phyloP scores from a whole-genome alignment of 1,140 invertebrate species.

The Drosophila albomicans region DNA sequence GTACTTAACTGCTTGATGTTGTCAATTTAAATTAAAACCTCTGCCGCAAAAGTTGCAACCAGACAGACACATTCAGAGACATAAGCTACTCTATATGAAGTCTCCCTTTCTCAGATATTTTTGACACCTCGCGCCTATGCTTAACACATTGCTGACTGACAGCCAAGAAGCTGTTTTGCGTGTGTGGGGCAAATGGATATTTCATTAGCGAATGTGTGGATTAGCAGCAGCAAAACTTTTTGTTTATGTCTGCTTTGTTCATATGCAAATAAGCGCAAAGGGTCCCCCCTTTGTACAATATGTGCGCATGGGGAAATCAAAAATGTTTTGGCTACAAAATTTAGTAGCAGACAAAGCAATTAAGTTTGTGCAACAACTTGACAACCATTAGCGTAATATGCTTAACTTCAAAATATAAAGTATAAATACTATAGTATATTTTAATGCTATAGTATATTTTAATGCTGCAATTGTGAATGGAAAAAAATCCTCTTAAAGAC shows the following conservation, averaged over 20 bases:
- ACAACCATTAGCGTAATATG: constrained; percentile 20
- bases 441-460: constrained; percentile 6
- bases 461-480: constrained; percentile 9
- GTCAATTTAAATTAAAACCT: constrained; percentile 83
- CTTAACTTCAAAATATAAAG: constrained; percentile 13
- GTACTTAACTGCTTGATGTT: constrained; percentile 83
- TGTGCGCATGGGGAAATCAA: constrained; percentile 79
- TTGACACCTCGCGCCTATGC: constrained; percentile 4
- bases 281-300: constrained; percentile 78
- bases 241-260: constrained; percentile 59
- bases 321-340: constrained; percentile 55
- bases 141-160: constrained; percentile 34
- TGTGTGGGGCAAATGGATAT: constrained; percentile 65
- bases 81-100: constrained; percentile 37
- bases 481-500: constrained; percentile 2
- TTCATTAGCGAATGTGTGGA: constrained; percentile 70
- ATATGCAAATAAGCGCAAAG: constrained; percentile 3
- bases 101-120: background rate
- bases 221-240: constrained; percentile 60
- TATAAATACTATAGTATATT: constrained; percentile 13
- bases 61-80: constrained; percentile 30
- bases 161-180: constrained; percentile 14
- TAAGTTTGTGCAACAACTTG: background rate
- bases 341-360: constrained; percentile 26
- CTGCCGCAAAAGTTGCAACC: constrained; percentile 76